phyloP scores from a whole-genome alignment of 1,140 invertebrate genomes.

The Ceratina japonica region DNA sequence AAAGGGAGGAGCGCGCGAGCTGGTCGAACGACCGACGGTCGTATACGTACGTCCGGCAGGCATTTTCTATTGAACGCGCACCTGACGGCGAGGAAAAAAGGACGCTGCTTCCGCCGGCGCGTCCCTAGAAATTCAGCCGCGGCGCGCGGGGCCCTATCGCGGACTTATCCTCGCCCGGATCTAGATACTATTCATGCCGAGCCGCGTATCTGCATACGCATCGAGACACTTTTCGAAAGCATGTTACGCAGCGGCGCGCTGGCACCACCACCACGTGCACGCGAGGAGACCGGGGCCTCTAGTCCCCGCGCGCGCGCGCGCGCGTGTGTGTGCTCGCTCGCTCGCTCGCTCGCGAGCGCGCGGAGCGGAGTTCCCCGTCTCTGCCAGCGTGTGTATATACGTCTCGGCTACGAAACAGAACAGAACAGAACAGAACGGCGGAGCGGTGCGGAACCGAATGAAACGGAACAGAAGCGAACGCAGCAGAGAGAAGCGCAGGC shows the following conservation, averaged over 20 bases:
- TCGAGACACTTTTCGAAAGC: slow-evolving; percentile 56
- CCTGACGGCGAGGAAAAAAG: not conserved
- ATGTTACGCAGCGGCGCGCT: slow-evolving; percentile 41
- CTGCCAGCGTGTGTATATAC: no score
- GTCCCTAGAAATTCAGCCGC: slow-evolving; percentile 26
- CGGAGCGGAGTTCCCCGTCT: no score
- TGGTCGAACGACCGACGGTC: no score
- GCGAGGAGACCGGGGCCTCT: no score
- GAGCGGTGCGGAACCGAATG: slow-evolving; percentile 70
- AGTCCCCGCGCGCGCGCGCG: slow-evolving; percentile 31
- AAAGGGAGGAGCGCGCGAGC: no score
- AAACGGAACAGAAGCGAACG: slow-evolving; percentile 76
- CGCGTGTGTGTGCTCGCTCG: no score
- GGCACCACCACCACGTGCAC: slow-evolving; percentile 35
- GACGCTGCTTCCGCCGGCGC: slow-evolving; percentile 3
- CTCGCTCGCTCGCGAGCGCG: slow-evolving; percentile 27
- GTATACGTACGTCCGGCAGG: not conserved
- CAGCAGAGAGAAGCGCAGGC: slow-evolving; percentile 66
- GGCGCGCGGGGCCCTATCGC: slow-evolving; percentile 30
- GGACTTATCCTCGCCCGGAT: slow-evolving; percentile 44
- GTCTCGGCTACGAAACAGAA: slow-evolving; percentile 39
- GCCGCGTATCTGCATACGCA: slow-evolving; percentile 55
- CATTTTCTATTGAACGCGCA: no score
- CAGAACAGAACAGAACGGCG: slow-evolving; percentile 37
- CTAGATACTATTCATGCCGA: slow-evolving; percentile 55